phyloP scores from a whole-genome alignment of 2,113 vertebrate genomes.

The Peromyscus maniculatus region DNA sequence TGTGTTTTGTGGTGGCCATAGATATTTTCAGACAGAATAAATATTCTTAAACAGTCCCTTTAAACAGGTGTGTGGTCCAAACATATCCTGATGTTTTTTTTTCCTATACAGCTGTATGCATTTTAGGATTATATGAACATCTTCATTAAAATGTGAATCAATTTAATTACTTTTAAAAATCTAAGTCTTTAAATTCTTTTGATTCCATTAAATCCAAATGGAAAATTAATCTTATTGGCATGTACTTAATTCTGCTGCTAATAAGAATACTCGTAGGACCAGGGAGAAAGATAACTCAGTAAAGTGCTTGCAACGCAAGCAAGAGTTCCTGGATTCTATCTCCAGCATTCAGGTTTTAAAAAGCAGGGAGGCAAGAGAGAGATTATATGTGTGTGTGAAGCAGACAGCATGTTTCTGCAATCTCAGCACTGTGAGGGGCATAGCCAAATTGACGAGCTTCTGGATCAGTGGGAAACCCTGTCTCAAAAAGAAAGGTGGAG shows the following conservation, averaged over 20 bases:
- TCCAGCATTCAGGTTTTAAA: neutral
- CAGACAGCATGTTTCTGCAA: neutral
- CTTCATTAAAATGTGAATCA: constrained; percentile 1
- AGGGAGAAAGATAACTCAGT: neutral
- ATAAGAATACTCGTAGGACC: neutral
- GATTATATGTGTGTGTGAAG: neutral
- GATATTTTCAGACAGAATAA: neutral
- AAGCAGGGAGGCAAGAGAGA: neutral
- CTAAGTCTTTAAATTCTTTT: neutral
- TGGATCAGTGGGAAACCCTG: neutral
- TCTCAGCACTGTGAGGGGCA: neutral
- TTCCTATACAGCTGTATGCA: neutral
- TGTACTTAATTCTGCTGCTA: constrained; percentile 23
- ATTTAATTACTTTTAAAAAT: neutral
- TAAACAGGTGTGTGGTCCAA: neutral
- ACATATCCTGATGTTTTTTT: neutral
- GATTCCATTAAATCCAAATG: neutral
- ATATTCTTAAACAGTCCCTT: neutral
- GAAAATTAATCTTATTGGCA: neutral
- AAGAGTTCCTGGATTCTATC: neutral
- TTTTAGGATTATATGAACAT: neutral
- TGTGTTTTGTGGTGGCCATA: neutral
- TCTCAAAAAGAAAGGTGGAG: neutral
- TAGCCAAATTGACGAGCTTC: neutral
- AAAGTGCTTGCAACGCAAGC: neutral